Base-by-base conservation (phyloP, 2,113 vertebrate species). In the Mormyrus lacerda region DNA sequence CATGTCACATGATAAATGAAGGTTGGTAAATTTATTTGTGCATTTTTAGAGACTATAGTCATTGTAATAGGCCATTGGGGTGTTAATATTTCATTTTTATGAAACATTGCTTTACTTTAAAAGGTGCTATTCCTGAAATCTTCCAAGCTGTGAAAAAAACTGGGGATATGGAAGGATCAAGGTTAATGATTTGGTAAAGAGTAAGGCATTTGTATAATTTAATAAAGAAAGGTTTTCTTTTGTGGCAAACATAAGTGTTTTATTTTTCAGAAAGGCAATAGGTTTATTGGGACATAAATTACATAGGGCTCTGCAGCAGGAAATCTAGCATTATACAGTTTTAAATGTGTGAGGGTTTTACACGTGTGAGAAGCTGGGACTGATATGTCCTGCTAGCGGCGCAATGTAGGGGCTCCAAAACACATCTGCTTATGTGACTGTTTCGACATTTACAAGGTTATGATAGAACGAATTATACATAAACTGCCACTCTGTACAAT, bases 1-100 rank as follows among this genome's bases (percentile, higher is more conserved):
- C 19, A 24, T 21, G 21, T n/a, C 44, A 45, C 39, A 24, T n/a
- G 19, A 48, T n/a, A n/a, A 44, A 47, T 85, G 42, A 48, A 24
- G 21, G 9, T 24, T 8, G 24, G 42, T 45, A 85, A 48, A 45
- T 48, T 85, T 48, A 39, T 45, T 48, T 85, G 9, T 85, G 42
- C 45, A 85, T 48, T 85, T 85, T 48, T 27, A 47, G 39, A 13
- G 39, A 44, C 82, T 45, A 48, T 85, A 42, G 31, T 79, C 42
- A 47, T 85, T 45, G 44, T 85, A 24, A 85, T 47, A 27, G 44
- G 82, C 27, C 82, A n/a, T n/a, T 5, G 31, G 31, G 53, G 51
- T 58, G 35, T 42, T 87, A 87, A 87, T 87, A 87, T 87, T 87
- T 87, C 35, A 53, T 87, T 87, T 87, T 58, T 42, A 58, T 87